Conservation (phyloP, 2,113 vertebrate genomes). For the Notiomystis cincta region DNA sequence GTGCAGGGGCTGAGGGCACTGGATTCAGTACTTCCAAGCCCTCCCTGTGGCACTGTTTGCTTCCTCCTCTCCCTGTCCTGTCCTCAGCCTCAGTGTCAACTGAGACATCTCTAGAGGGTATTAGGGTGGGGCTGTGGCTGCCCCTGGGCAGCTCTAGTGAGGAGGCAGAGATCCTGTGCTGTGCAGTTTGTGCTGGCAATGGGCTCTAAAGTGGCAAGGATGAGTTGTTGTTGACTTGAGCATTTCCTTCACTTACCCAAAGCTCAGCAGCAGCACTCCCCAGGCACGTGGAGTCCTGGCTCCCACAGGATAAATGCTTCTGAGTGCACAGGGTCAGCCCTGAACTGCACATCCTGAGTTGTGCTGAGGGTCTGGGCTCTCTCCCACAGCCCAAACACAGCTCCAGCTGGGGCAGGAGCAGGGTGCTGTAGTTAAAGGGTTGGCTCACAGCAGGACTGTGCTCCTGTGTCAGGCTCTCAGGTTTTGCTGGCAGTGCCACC, state of each 20-base stretch:
- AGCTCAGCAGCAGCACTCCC: background rate
- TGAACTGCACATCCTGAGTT: background rate
- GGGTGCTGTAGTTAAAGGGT: background rate
- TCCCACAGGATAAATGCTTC: background rate
- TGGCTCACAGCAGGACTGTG: background rate
- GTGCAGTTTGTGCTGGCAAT: background rate
- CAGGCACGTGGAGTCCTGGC: rapidly evolving
- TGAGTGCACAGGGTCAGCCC: background rate
- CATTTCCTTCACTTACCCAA: background rate
- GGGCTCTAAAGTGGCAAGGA: background rate
- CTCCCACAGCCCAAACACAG: background rate
- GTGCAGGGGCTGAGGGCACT: background rate
- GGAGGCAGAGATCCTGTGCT: background rate
- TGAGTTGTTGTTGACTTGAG: background rate
- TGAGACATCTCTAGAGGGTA: background rate
- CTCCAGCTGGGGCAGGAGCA: background rate
- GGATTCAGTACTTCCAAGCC: background rate
- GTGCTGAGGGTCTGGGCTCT: background rate
- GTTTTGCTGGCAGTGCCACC: background rate
- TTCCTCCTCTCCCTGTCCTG: background rate
- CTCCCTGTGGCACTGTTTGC: rapidly evolving
- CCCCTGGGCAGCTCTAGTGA: background rate
- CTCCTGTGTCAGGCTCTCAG: background rate
- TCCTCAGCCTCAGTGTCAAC: background rate
- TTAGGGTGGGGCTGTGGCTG: background rate